Percentiles rank a stretch among this genome's conserved stretches.
Conservation (phyloP, 2,888 invertebrate genomes). For the Lycia hirtaria region DNA sequence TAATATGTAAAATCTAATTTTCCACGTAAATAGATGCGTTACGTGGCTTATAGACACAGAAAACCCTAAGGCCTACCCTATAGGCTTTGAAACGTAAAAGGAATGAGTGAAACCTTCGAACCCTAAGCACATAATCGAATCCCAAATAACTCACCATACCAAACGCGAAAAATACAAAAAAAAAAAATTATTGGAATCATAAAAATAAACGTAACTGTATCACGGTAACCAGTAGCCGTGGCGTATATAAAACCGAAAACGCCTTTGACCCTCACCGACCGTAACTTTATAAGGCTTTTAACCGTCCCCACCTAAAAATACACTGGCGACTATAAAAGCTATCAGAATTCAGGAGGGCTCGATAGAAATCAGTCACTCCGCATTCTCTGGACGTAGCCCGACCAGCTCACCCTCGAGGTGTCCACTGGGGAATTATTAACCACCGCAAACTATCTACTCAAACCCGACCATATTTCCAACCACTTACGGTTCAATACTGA, state of each 20-base stretch:
- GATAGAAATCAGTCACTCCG: constrained; percentile 59
- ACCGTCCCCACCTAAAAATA: constrained; percentile 38
- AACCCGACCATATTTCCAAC: constrained; percentile 28
- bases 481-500: constrained; percentile 28
- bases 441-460: constrained; percentile 25
- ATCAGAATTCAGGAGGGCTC: constrained; percentile 50
- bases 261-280: constrained; percentile 24
- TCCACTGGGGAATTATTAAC: constrained; percentile 60
- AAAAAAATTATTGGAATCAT: constrained; percentile 30
- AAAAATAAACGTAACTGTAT: constrained; percentile 30
- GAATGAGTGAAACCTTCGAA: not conserved
- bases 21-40: no score
- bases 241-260: constrained; percentile 28
- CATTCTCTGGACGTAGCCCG: constrained; percentile 54
- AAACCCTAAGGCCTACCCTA: no score
- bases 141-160: constrained; percentile 19
- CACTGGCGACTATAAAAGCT: constrained; percentile 44
- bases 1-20: no score
- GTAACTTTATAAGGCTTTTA: constrained; percentile 34
- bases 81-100: not conserved
- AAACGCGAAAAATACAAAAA: constrained; percentile 10
- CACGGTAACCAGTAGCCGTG: constrained; percentile 27
- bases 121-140: constrained; percentile 5
- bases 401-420: constrained; percentile 57
- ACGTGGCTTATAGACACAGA: no score